Evolutionary conservation across 2,888 invertebrate species (phyloP).

Genomic region (Cheilosia scutellata): DNA sequence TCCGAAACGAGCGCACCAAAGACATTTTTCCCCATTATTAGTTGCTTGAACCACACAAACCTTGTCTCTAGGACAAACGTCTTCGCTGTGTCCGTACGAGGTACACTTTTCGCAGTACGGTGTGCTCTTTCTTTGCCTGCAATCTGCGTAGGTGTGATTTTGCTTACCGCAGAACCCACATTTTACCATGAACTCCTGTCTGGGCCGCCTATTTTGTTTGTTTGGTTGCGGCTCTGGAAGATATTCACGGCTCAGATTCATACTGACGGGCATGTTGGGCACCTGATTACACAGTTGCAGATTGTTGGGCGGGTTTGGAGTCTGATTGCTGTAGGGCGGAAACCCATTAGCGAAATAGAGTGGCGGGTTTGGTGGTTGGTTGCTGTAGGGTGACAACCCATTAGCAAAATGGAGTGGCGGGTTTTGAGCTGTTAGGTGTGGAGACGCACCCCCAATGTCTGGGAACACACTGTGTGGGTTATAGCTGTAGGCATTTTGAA

Average conservation of each 20-base stretch:
- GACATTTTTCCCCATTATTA: background rate
- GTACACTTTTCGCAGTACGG: background rate
- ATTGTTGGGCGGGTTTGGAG: background rate
- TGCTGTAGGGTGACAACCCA: too few species aligned
- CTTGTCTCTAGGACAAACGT: constrained; percentile 1
- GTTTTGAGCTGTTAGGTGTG: background rate
- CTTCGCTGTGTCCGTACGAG: background rate
- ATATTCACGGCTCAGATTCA: background rate
- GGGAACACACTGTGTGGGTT: too few species aligned
- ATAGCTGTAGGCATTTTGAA: too few species aligned
- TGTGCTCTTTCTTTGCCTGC: constrained; percentile 12
- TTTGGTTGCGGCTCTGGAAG: background rate
- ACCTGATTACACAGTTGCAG: too few species aligned
- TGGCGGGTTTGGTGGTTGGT: too few species aligned
- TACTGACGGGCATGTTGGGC: background rate
- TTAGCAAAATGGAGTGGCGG: background rate
- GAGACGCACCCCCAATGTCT: too few species aligned
- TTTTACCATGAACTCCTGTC: background rate
- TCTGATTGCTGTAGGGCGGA: background rate
- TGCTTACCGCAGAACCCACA: constrained; percentile 10
- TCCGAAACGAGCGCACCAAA: background rate
- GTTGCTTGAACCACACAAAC: background rate
- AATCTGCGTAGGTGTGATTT: constrained; percentile 23
- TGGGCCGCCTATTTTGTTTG: background rate
- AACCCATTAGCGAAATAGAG: background rate